Conservation (phyloP, 2,797 vertebrate species). For the Numenius phaeopus region DNA sequence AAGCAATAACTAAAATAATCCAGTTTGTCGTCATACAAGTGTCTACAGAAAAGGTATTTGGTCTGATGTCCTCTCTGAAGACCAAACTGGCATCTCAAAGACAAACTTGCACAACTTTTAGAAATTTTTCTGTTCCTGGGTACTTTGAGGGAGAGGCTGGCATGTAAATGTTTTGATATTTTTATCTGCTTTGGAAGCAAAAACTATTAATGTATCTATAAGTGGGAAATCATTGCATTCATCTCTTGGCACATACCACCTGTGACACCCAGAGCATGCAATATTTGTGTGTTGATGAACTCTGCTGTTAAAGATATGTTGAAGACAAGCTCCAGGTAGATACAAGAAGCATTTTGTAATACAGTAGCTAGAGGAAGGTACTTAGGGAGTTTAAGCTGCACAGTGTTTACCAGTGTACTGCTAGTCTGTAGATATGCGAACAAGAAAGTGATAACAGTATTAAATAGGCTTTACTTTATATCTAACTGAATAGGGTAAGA, state of each 20-base stretch:
- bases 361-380: background rate
- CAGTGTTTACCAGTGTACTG: background rate
- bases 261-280: background rate
- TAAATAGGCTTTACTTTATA: background rate
- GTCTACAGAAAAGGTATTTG: background rate
- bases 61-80: background rate
- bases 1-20: background rate
- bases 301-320: background rate
- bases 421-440: background rate
- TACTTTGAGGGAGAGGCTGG: background rate
- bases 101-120: background rate
- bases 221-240: background rate
- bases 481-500: background rate
- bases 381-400: background rate
- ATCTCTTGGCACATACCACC: background rate
- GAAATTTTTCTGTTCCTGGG: background rate
- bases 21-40: background rate
- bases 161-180: background rate
- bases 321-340: background rate
- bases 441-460: background rate
- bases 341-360: background rate
- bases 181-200: background rate
- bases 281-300: background rate
- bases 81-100: background rate
- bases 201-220: background rate